Percentiles rank a stretch among this genome's conserved stretches.
phyloP scores from a whole-genome alignment of 2,888 invertebrate species.

The Colletes collaris region DNA sequence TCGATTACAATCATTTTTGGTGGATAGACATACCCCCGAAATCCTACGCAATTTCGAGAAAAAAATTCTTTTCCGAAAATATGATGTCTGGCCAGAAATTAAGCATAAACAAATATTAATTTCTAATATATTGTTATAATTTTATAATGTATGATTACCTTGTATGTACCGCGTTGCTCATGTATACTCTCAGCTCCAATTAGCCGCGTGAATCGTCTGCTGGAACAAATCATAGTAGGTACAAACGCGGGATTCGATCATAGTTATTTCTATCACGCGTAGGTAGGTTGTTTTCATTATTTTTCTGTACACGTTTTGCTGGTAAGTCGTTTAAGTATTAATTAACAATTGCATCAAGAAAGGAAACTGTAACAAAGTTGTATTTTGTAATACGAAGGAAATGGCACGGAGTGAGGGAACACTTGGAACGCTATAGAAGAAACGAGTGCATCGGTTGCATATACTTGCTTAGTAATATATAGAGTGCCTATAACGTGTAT shows the following conservation, averaged over 20 bases:
- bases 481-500: conserved; percentile 66
- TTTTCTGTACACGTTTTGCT: conserved; percentile 2
- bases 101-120: too few relatives aligned
- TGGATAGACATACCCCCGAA: too few relatives aligned
- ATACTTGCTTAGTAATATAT: conserved; percentile 49
- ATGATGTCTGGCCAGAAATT: too few relatives aligned
- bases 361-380: neutral
- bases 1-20: too few relatives aligned
- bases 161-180: too few relatives aligned
- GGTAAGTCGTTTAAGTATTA: too few relatives aligned
- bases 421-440: conserved; percentile 16
- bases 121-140: too few relatives aligned
- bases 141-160: too few relatives aligned
- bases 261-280: conserved; percentile 6
- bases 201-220: neutral
- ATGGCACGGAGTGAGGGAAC: conserved; percentile 1
- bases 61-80: too few relatives aligned
- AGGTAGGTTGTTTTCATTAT: neutral
- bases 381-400: neutral
- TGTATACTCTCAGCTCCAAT: neutral
- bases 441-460: conserved; percentile 34
- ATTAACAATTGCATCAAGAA: neutral
- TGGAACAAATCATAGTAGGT: neutral
- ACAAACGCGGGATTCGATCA: conserved; percentile 1
- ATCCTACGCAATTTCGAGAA: too few relatives aligned